phyloP scores from a whole-genome alignment of 2,797 vertebrate species.

The Lophotriccus pileatus region DNA sequence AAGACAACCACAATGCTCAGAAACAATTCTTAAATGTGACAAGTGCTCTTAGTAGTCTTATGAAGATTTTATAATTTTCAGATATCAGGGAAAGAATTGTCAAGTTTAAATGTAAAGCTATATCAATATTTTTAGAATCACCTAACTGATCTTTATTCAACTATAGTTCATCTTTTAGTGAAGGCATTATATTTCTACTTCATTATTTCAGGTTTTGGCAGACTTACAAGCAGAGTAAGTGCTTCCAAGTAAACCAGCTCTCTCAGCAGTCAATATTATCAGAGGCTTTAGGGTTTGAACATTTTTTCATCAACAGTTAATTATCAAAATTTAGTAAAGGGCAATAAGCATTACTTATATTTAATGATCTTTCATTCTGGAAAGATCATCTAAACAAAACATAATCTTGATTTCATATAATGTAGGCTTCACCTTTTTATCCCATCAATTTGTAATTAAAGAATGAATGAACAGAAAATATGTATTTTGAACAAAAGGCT shows the following conservation, averaged over 20 bases:
- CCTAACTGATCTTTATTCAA: constrained; percentile 36
- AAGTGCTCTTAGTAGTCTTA: neutral
- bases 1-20: neutral
- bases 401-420: neutral
- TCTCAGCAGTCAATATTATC: constrained; percentile 45
- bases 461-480: neutral
- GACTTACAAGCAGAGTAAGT: neutral
- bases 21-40: neutral
- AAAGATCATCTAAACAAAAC: neutral
- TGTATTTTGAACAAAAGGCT: neutral
- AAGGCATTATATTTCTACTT: constrained; percentile 32
- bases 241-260: constrained; percentile 34
- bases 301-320: neutral
- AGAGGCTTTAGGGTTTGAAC: neutral
- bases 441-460: neutral
- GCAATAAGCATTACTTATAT: neutral
- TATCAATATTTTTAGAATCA: constrained; percentile 35
- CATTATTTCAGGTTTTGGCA: constrained; percentile 50
- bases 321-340: constrained; percentile 4
- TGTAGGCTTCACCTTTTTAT: neutral
- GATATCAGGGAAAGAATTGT: neutral
- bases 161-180: constrained; percentile 49
- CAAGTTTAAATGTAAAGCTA: constrained; percentile 2
- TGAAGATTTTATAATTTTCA: neutral
- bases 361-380: neutral